Conservation (phyloP, 2,113 vertebrate genomes). For the Misgurnus anguillicaudatus region DNA sequence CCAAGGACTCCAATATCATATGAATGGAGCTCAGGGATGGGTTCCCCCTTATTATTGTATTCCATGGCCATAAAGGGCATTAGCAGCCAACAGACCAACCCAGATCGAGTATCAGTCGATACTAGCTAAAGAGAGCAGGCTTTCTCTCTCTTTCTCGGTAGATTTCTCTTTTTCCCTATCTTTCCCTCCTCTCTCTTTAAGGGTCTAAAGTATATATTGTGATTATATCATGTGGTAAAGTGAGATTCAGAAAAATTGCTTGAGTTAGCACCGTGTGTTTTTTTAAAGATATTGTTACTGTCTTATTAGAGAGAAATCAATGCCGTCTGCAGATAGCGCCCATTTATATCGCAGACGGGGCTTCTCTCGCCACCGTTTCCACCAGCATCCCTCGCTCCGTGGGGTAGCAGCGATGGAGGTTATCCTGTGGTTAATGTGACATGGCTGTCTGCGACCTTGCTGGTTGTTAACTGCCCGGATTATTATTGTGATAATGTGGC, state of each 20-base stretch:
- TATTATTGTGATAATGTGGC: conserved; percentile 78
- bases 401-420: conserved; percentile 61
- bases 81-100: conserved; percentile 73
- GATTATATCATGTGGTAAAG: conserved; percentile 43
- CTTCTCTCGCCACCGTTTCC: conserved; percentile 28
- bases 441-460: conserved; percentile 75
- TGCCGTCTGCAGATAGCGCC: conserved; percentile 58
- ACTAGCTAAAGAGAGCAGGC: conserved; percentile 62
- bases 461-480: conserved; percentile 72
- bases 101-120: conserved; percentile 76
- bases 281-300: conserved; percentile 64
- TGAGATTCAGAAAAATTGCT: conserved; percentile 37
- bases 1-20: conserved; percentile 76
- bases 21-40: conserved; percentile 69
- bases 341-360: conserved; percentile 53
- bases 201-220: conserved; percentile 29
- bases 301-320: conserved; percentile 68
- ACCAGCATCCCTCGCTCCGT: conserved; percentile 58
- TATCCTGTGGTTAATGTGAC: conserved; percentile 79
- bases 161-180: conserved; percentile 29
- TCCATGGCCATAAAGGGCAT: conserved; percentile 75
- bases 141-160: conserved; percentile 38
- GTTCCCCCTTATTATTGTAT: conserved; percentile 72
- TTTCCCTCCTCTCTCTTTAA: not conserved
- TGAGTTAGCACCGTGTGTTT: conserved; percentile 46